These are phyloP conservation scores for Rhinoderma darwinii DNA, from an alignment of 2,113 vertebrate genomes.

Conservation along the genomic window DNA sequence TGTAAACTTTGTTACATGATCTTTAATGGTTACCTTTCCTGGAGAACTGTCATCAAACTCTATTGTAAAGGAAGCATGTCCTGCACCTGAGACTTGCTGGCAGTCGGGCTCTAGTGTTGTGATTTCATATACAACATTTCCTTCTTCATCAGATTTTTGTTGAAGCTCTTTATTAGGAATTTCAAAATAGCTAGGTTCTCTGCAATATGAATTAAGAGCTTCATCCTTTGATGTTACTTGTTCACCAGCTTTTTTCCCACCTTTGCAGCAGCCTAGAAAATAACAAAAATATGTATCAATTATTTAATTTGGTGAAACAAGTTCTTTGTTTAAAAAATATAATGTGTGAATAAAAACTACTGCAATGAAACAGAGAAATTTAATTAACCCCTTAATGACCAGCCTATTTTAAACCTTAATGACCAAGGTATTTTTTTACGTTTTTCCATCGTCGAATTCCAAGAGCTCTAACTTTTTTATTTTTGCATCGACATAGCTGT, in stretches of 20 bases:
- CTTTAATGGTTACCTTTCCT: slow-evolving; percentile 97
- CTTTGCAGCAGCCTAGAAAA: slow-evolving; percentile 79
- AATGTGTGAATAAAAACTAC: no score
- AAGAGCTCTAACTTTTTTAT: no score
- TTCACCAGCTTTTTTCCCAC: slow-evolving; percentile 82
- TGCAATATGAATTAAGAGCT: slow-evolving; percentile 78
- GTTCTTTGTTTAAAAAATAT: no score
- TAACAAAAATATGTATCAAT: background rate
- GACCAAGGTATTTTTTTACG: no score
- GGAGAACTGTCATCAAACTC: slow-evolving; percentile 96
- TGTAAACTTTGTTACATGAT: slow-evolving; percentile 91
- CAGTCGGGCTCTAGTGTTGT: slow-evolving; percentile 92
- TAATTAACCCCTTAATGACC: no score
- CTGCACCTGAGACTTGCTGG: slow-evolving; percentile 78
- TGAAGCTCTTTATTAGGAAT: slow-evolving; percentile 93
- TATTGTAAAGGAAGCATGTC: slow-evolving; percentile 97
- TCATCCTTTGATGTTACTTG: slow-evolving; percentile 80
- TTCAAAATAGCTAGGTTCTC: slow-evolving; percentile 93
- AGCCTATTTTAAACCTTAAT: no score
- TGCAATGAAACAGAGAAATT: no score
- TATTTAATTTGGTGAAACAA: no score
- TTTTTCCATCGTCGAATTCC: no score
- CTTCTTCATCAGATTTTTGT: slow-evolving; percentile 75
- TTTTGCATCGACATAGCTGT: no score
- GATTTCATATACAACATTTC: slow-evolving; percentile 89